Evolutionary conservation across 2,797 vertebrate genomes (phyloP), one percentile per base, ranked within the genome.

Genomic region (Novumbra hubbsi): DNA sequence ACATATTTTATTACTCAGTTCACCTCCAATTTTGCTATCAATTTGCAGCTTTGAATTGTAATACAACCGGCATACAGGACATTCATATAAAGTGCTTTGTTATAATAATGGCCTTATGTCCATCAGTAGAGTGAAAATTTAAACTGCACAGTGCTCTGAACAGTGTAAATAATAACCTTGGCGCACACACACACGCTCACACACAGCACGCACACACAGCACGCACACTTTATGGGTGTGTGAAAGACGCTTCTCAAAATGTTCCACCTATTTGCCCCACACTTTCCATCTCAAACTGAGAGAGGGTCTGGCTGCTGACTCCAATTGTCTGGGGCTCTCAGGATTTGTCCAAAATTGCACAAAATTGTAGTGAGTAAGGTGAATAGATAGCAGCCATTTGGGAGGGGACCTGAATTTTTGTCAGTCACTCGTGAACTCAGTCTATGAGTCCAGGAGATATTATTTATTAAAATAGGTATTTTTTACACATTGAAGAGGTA

Each of bases 71-170:
- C 16, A 66, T 72, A 11, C 50, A 75, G 63, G 70, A 12, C 48
- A 75, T 77, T 70, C 34, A 7, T 27, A 66, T 68, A 57, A 77
- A 77, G 30, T 74, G 72, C 28, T 63, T 49, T 72, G 32, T 50
- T n/a, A 64, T 60, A 73, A 76, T 79, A 70, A 77, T 68, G 34
- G 14, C 3, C 21, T 73, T 68, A 65, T 73, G 74, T 65, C n/a
- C 4, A 34, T 34, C 71, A 49, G 64, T 73, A 60, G 15, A 19
- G 79, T 79, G 55, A 30, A 75, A 78, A n/a, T 28, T 70, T 9
- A 14, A 55, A 70, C 17, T 19, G 60, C 21, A 8, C 8, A 0
- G 63, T 24, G 16, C 72, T 41, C 41, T 64, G 11, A 24, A 16
- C 6, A 24, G 21, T n/a, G 48, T 76, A 50, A 77, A 73, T 81